Percentiles rank a stretch among this genome's conserved stretches.
Evolutionary conservation across 2,888 invertebrate genomes (phyloP).

Genomic region (Drosophila ustulata): DNA sequence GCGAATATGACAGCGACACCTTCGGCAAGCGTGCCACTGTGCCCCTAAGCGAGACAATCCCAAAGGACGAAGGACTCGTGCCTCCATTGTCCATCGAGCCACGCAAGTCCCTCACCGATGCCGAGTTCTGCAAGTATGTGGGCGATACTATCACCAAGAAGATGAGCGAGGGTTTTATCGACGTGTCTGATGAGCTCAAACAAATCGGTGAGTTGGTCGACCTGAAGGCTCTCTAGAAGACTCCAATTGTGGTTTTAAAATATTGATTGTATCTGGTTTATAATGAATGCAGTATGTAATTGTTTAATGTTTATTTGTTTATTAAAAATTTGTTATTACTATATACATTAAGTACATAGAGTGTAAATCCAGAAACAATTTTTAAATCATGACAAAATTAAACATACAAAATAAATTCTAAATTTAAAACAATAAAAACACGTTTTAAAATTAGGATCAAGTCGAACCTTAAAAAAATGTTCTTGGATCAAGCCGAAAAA

Average conservation of each 20-base stretch:
- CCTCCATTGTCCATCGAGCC: conserved; percentile 73
- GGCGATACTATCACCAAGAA: conserved; percentile 84
- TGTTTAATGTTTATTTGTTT: too few species aligned
- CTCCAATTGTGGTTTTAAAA: too few species aligned
- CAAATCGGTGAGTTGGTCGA: conserved; percentile 63
- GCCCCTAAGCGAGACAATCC: conserved; percentile 44
- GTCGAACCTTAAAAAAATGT: too few species aligned
- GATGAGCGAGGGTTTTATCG: conserved; percentile 83
- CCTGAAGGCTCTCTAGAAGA: too few species aligned
- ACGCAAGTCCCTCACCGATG: conserved; percentile 83
- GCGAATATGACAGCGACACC: conserved; percentile 51
- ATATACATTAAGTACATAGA: too few species aligned
- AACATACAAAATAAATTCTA: too few species aligned
- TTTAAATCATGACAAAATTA: too few species aligned
- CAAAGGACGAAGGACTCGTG: conserved; percentile 52
- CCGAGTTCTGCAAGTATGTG: conserved; percentile 84
- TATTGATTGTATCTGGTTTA: not conserved
- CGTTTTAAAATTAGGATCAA: too few species aligned
- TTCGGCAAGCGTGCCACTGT: conserved; percentile 50
- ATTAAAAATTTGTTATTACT: too few species aligned
- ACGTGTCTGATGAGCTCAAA: conserved; percentile 81
- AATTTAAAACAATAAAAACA: too few species aligned
- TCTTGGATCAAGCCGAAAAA: too few species aligned
- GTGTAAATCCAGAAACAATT: too few species aligned
- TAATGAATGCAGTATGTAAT: not conserved